A percentile compares a stretch with the other conserved stretches of the same genome.
These are phyloP conservation scores for Rhabdornis inornatus DNA, from an alignment of 2,113 vertebrate genomes.

Conservation along the genomic window DNA sequence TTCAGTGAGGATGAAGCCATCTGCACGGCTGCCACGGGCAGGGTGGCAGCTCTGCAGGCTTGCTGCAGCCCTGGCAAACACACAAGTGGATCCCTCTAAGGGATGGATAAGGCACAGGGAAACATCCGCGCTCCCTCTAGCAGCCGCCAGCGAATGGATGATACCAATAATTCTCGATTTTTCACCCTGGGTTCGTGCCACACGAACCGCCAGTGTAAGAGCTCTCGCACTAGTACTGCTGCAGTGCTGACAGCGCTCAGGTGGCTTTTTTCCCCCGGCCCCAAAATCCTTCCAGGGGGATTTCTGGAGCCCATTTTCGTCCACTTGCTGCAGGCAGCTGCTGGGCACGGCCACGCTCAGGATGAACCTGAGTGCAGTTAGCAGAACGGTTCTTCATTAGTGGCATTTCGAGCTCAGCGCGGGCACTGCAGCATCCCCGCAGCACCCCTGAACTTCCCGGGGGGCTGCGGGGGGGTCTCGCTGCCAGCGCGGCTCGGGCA, in stretches of 20 bases:
- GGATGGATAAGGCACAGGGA: background rate
- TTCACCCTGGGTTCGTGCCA: background rate
- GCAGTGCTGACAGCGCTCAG: background rate
- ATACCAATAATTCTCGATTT: constrained; percentile 7
- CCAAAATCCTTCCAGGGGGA: background rate
- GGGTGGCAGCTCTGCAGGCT: background rate
- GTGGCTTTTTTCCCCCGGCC: background rate
- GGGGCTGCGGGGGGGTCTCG: background rate
- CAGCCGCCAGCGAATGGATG: background rate
- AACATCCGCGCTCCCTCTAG: constrained; percentile 45
- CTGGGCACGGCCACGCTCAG: background rate
- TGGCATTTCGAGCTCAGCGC: background rate
- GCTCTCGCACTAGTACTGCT: background rate
- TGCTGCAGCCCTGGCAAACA: background rate
- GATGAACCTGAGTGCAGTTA: background rate
- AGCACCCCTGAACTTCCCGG: background rate
- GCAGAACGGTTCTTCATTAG: background rate
- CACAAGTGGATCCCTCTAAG: background rate
- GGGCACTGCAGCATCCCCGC: background rate
- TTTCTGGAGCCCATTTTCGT: background rate
- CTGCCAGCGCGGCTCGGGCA: background rate
- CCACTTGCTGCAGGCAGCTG: background rate
- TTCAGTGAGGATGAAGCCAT: background rate
- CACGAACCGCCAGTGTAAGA: background rate
- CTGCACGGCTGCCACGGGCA: background rate